Percentiles rank a stretch among this genome's conserved stretches.
These are phyloP conservation scores for Ptiloglossa arizonensis DNA, from an alignment of 1,140 invertebrate species.

Conservation along the genomic window DNA sequence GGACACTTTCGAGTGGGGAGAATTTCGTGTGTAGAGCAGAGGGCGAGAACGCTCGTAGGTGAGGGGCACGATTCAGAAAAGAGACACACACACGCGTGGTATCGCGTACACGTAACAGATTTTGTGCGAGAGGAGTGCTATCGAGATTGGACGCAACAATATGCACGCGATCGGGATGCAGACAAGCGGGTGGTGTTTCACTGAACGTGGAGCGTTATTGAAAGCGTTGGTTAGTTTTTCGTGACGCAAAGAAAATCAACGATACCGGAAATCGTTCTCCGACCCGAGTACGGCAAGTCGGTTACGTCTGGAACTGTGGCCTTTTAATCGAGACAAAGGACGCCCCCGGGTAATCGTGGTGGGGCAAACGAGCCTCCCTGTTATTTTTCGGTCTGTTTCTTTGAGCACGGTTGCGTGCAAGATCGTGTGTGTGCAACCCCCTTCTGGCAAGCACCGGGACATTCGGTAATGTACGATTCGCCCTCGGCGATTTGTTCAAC, in stretches of 20 bases:
- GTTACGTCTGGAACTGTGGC: slow-evolving; percentile 5
- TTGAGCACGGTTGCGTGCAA: slow-evolving; percentile 13
- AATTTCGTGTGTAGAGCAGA: no score
- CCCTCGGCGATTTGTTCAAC: slow-evolving; percentile 45
- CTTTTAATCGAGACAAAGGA: slow-evolving; percentile 20
- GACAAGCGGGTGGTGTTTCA: not conserved
- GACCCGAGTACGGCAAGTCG: slow-evolving; percentile 20
- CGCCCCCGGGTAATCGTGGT: not conserved
- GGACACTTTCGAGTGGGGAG: no score
- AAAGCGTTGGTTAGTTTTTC: slow-evolving; percentile 30
- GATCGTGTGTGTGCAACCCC: slow-evolving; percentile 23
- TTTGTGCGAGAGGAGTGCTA: not conserved
- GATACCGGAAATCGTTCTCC: slow-evolving; percentile 33
- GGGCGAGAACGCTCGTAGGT: no score
- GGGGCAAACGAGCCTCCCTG: not conserved
- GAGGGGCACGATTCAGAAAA: no score
- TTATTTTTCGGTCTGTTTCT: slow-evolving; percentile 19
- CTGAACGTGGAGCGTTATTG: not conserved
- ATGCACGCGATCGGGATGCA: not conserved
- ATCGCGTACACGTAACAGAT: no score
- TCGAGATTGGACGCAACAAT: no score
- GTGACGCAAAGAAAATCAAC: slow-evolving; percentile 32
- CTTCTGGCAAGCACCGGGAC: slow-evolving; percentile 18
- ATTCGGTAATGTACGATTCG: slow-evolving; percentile 37
- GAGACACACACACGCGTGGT: no score